Conservation (phyloP, 2,797 vertebrate genomes). For the Uromys caudimaculatus region DNA sequence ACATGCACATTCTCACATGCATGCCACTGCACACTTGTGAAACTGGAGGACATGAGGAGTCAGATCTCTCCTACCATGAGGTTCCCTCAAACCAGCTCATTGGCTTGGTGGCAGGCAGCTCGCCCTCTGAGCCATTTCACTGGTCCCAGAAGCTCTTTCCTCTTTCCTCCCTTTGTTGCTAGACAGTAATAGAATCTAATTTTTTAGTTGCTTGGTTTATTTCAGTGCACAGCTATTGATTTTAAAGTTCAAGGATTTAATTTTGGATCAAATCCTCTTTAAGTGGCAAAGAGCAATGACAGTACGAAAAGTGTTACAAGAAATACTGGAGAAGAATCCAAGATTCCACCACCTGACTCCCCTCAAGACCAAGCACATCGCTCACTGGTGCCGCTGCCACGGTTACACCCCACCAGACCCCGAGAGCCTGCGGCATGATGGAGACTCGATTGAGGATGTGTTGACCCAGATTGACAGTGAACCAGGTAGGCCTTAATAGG, state of each 20-base stretch:
- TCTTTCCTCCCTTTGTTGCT: neutral
- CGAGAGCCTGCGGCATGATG: conserved; percentile 90
- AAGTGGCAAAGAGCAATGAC: conserved; percentile 97
- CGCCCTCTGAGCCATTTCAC: neutral
- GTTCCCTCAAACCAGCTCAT: neutral
- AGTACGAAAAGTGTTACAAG: conserved; percentile 94
- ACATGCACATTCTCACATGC: neutral
- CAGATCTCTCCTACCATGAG: neutral
- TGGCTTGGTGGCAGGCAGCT: neutral
- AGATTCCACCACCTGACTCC: conserved; percentile 93
- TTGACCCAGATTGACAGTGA: conserved; percentile 98
- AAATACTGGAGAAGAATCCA: conserved; percentile 93
- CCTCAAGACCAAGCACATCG: conserved; percentile 95
- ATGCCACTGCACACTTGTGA: neutral
- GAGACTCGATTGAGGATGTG: conserved; percentile 97
- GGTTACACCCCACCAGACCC: conserved; percentile 96
- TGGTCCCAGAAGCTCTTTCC: neutral
- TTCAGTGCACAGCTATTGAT: neutral
- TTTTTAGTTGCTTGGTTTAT: neutral
- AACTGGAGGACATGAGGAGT: neutral
- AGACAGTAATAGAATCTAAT: neutral
- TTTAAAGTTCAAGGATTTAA: conserved; percentile 17
- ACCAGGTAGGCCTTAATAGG: conserved; percentile 87
- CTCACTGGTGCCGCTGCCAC: conserved; percentile 96
- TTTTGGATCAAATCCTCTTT: conserved; percentile 52